Evolutionary conservation across 2,113 vertebrate genomes (phyloP).

Genomic region (Pteropus alecto): DNA sequence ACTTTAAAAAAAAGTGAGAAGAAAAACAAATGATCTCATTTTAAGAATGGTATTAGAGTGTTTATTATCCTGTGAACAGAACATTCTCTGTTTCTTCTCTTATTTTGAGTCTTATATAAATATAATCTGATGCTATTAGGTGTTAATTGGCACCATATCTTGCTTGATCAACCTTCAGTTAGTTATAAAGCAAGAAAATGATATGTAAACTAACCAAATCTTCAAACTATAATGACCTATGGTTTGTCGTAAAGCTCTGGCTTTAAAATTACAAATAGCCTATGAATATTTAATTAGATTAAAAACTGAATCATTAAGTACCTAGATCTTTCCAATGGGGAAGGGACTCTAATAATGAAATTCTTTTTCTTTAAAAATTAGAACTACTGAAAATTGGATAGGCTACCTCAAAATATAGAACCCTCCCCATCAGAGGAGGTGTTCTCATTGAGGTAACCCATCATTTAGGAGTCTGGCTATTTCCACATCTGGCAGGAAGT

Average conservation of each 20-base stretch:
- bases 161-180: neutral
- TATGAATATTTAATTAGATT: neutral
- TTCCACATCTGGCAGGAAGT: neutral
- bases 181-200: conserved; percentile 36
- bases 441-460: neutral
- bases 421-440: neutral
- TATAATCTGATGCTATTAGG: neutral
- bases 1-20: neutral
- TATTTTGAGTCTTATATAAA: conserved; percentile 27
- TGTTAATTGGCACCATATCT: conserved; percentile 28
- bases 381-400: neutral
- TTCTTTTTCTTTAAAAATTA: conserved; percentile 20
- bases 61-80: neutral
- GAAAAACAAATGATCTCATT: neutral
- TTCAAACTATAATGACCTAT: neutral
- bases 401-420: neutral
- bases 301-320: conserved; percentile 16
- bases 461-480: neutral
- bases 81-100: neutral
- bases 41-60: neutral
- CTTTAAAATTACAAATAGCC: conserved; percentile 26
- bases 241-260: neutral
- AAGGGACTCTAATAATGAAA: neutral
- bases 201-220: conserved; percentile 9
- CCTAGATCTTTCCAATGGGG: neutral